Base-by-base conservation (phyloP, 2,888 invertebrate genomes). In the Cheilosia vernalis region DNA sequence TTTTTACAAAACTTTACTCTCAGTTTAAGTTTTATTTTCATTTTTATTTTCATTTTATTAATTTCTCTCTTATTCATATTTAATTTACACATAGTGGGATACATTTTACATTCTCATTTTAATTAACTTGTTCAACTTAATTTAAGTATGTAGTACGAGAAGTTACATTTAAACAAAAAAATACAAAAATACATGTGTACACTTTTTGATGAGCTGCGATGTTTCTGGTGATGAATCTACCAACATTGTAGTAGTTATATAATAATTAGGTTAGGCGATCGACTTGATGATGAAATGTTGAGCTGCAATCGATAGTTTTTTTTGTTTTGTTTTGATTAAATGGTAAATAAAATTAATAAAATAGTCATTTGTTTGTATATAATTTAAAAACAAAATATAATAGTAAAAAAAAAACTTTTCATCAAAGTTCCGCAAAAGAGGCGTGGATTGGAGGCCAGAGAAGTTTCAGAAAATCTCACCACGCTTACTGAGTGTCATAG, bases 61-160 rank as follows among this genome's bases (percentile, higher is more conserved):
- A 40, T 30, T 49, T 33, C 49, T 24, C 30, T 40, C 60, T 60
- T 30, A 30, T 51, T 67, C 70, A 30, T 69, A 82, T 72, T 77
- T 78, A 78, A 77, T 82, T 82, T 78, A 82, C 82, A 82, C 82
- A 82, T 82, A 82, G 82, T 78, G 82, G 82, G 66, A 70, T 70
- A 77, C 55, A 40, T 69, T 53, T 55, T 17, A 3, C 56, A 49
- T 2, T 76, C 56, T n/a, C 2, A 64, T 64, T 13, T 17, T 69
- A 27, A 17, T 42, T 40, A 56, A 47, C 37, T 66, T 67, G 40
- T 78, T 80, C 42, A 64, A 84, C 82, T 82, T 82, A 82, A 82
- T 77, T 82, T 84, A 74, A 74, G 58, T 78, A 66, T 77, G 27
- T 64, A 67, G 44, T 64, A 67, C 67, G 58, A 72, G 56, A 24